Evolutionary conservation across 2,113 vertebrate genomes (phyloP), one percentile per base, ranked within the genome.

Genomic region (Aplodontia rufa): DNA sequence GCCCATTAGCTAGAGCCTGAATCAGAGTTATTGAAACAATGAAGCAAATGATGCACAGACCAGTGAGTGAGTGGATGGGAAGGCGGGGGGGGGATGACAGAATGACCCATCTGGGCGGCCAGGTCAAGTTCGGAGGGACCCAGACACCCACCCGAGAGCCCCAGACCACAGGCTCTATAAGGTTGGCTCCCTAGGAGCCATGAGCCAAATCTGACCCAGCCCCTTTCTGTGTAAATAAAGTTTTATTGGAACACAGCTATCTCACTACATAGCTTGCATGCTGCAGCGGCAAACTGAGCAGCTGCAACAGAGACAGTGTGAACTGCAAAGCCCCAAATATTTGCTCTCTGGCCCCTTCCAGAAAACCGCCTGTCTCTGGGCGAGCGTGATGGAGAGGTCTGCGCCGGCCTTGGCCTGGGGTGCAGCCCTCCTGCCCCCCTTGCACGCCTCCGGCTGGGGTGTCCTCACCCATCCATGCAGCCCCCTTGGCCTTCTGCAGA

Each of bases 191-290:
- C 72, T 14, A 26, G 0, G 1, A 55, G 28, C 66, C 79, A 20
- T 1, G 1, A 49, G 35, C 22, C 49, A 68, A 30, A 81, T 17
- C 10, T 49, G 86, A 49, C 51, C 55, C 62, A 13, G 28, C 0
- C 4, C 83, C 58, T 51, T 24, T 40, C 51, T 79, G 40, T 85
- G 26, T 53, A 51, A 94, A 91, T 95, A 94, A 93, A 95, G 89
- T 90, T 95, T 91, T 95, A 89, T 92, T 87, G 71, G 87, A n/a
- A 88, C 55, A 20, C 85, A 30, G 47, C 45, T 35, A 49, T 11
- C 13, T 69, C 32, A 0, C 37, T 24, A 47, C 40, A 2, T 20
- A 8, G 42, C 58, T 62, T 47, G 58, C 40, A 30, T 6, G 10
- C 58, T 28, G 11, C 13, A 32, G 26, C 3, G 6, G 51, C 64